These are phyloP conservation scores for Leucophenga maculata DNA, from an alignment of 2,888 invertebrate species.

Conservation along the genomic window DNA sequence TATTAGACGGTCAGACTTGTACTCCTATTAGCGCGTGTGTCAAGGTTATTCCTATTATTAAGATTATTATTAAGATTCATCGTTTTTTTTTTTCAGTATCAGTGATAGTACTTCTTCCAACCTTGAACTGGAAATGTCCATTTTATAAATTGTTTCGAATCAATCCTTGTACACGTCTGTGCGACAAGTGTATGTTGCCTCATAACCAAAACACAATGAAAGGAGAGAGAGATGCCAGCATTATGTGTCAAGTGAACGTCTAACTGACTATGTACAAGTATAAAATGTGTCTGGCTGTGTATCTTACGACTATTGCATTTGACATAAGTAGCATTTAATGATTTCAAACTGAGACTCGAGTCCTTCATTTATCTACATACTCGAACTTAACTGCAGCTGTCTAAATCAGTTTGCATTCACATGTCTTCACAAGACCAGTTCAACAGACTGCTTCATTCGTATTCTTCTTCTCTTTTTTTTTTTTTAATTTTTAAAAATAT, in stretches of 20 bases:
- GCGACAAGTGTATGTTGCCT: slow-evolving; percentile 44
- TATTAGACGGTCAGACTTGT: too few relatives aligned
- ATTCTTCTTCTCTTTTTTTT: too few relatives aligned
- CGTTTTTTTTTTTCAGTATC: too few relatives aligned
- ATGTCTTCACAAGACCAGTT: neutral
- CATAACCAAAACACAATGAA: slow-evolving; percentile 18
- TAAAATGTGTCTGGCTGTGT: slow-evolving; percentile 2
- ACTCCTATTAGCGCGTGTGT: too few relatives aligned
- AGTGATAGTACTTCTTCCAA: too few relatives aligned
- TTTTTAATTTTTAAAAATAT: neutral
- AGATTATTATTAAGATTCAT: too few relatives aligned
- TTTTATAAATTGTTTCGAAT: neutral
- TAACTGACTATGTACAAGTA: slow-evolving; percentile 18
- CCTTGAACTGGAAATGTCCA: too few relatives aligned
- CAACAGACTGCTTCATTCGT: too few relatives aligned
- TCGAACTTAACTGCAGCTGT: neutral
- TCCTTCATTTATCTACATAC: neutral
- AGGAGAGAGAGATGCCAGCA: neutral
- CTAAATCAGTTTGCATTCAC: neutral
- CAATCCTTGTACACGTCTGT: slow-evolving; percentile 39
- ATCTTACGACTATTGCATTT: slow-evolving; percentile 46
- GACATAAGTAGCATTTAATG: slow-evolving; percentile 61
- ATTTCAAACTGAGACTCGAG: slow-evolving; percentile 47
- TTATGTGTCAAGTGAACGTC: slow-evolving; percentile 2
- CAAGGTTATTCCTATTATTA: too few relatives aligned